A percentile compares a stretch with the other conserved stretches of the same genome.
These are phyloP conservation scores for Seriola quinqueradiata DNA, from an alignment of 2,113 vertebrate genomes.

Conservation along the genomic window DNA sequence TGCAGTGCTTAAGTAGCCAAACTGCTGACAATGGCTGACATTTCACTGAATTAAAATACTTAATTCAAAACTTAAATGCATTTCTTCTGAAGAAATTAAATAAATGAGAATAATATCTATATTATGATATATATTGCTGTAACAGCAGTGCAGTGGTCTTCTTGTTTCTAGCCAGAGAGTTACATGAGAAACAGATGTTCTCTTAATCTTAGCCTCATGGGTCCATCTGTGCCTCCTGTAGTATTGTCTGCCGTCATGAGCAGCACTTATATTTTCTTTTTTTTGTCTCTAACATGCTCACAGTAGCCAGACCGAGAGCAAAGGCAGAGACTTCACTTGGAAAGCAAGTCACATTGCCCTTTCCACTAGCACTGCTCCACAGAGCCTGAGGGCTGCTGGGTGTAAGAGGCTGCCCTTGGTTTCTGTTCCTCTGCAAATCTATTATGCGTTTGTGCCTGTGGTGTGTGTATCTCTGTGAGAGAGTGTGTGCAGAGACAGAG, in stretches of 20 bases:
- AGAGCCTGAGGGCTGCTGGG: conserved; percentile 40
- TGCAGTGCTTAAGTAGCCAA: no score
- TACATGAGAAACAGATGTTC: conserved; percentile 61
- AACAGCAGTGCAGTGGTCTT: conserved; percentile 1
- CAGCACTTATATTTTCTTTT: conserved; percentile 10
- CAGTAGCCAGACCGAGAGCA: conserved; percentile 43
- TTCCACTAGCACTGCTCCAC: conserved; percentile 40
- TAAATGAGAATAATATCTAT: no score
- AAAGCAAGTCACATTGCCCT: conserved; percentile 55
- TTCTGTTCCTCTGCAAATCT: conserved; percentile 35
- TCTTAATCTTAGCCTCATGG: conserved; percentile 46
- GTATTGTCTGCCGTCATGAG: conserved; percentile 20
- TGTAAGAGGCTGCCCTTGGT: conserved; percentile 29
- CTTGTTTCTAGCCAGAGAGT: conserved; percentile 22
- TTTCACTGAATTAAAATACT: background rate
- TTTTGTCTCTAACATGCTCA: conserved; percentile 1
- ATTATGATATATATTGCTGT: background rate
- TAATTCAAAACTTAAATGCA: background rate
- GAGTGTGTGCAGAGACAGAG: conserved; percentile 1
- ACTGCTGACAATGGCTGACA: no score
- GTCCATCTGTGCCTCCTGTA: conserved; percentile 47
- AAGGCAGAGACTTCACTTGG: conserved; percentile 42
- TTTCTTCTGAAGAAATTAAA: no score
- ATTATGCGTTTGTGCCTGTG: conserved; percentile 20
- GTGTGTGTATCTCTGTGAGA: background rate